Evolutionary conservation across 2,113 vertebrate genomes (phyloP).

Genomic region (Campylomormyrus tamandua): DNA sequence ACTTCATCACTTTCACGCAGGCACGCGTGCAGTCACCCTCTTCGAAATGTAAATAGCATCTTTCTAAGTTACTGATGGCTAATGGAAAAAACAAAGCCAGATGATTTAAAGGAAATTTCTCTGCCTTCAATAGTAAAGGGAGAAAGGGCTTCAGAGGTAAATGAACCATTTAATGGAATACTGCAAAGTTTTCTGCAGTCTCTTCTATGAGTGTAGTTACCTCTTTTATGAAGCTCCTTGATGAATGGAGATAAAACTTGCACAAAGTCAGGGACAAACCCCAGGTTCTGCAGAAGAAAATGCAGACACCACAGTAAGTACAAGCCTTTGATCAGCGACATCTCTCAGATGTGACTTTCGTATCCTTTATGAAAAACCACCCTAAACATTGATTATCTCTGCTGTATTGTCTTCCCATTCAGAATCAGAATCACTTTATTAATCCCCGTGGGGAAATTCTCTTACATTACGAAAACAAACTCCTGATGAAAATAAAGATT

Average conservation of each 20-base stretch:
- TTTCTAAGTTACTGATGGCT: neutral
- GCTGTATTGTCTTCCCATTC: neutral
- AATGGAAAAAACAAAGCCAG: neutral
- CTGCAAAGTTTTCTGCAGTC: neutral
- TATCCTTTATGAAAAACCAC: neutral
- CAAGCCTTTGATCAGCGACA: neutral
- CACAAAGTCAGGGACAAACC: constrained; percentile 75
- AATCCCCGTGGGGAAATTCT: no score
- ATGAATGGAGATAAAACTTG: constrained; percentile 68
- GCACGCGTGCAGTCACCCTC: neutral
- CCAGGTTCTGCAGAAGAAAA: constrained; percentile 60
- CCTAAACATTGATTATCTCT: neutral
- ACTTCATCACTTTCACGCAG: neutral
- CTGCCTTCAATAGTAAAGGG: neutral
- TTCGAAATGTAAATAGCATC: neutral
- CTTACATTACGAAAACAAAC: no score
- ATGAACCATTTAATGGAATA: neutral
- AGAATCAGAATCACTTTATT: neutral
- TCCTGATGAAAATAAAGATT: no score
- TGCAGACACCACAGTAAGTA: neutral
- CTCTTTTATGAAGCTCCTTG: constrained; percentile 75
- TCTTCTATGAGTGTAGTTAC: constrained; percentile 38
- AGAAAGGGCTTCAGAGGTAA: neutral
- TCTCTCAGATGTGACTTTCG: neutral
- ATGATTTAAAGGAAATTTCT: neutral